Percentiles rank a stretch among this genome's conserved stretches.
Evolutionary conservation across 1,140 invertebrate species (phyloP).

Genomic region (Ceratoteleas bidentatus): DNA sequence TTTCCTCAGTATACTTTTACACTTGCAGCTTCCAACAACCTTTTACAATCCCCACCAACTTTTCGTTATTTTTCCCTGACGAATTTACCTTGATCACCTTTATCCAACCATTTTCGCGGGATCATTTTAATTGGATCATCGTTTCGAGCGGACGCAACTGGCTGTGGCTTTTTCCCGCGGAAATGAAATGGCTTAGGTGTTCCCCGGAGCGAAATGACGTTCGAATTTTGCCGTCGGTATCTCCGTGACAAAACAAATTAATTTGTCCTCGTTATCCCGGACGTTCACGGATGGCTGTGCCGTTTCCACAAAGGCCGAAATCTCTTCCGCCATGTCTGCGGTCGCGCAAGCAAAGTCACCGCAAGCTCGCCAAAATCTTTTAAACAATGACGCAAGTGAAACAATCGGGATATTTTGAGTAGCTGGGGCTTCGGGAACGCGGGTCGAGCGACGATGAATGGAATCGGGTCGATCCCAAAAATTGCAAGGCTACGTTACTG

Average conservation of each 20-base stretch:
- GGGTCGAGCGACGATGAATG: constrained; percentile 24
- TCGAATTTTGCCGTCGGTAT: constrained; percentile 36
- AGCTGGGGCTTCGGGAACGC: constrained; percentile 20
- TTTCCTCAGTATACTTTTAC: no score
- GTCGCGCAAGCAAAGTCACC: constrained; percentile 47
- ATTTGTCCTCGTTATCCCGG: constrained; percentile 59
- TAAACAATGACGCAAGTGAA: constrained; percentile 59
- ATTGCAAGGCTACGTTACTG: background rate
- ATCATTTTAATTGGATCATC: no score
- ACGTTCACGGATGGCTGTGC: constrained; percentile 53
- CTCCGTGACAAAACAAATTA: constrained; percentile 56
- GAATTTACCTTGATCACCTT: no score
- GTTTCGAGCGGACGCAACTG: no score
- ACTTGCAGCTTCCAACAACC: no score
- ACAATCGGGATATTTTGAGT: constrained; percentile 50
- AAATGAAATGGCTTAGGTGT: constrained; percentile 22
- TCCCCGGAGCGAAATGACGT: constrained; percentile 25
- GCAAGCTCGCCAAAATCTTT: constrained; percentile 57
- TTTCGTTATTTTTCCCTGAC: no score
- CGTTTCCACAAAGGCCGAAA: constrained; percentile 54
- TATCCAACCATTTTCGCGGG: no score
- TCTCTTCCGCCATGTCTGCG: constrained; percentile 59
- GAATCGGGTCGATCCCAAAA: constrained; percentile 18
- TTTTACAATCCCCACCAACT: no score
- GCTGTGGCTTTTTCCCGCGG: constrained; percentile 12